Conservation (phyloP, 92 coral and sea anemone species). For the Bergia sp. region DNA sequence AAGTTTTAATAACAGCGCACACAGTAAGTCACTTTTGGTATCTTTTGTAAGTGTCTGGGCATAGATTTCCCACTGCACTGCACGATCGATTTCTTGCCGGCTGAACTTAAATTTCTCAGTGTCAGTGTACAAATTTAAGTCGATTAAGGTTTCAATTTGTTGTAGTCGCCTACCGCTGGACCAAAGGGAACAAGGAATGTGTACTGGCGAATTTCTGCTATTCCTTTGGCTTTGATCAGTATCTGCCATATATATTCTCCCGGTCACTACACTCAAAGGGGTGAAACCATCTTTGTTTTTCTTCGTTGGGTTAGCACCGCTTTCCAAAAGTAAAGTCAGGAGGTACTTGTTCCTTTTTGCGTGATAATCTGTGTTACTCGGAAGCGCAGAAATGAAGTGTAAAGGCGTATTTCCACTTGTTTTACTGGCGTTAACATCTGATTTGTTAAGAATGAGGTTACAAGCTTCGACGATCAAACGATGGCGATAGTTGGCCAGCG, state of each 20-base stretch:
- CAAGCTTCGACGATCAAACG: slow-evolving; percentile 7
- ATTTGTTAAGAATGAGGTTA: neutral
- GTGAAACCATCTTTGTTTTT: too few species aligned
- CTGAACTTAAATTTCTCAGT: neutral
- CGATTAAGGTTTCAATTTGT: neutral
- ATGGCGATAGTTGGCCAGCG: slow-evolving; percentile 12
- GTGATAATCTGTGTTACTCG: slow-evolving; percentile 29
- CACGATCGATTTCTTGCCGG: neutral
- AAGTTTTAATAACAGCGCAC: slow-evolving; percentile 5
- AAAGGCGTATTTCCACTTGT: slow-evolving; percentile 51
- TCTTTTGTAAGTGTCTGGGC: neutral
- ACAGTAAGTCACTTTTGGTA: neutral
- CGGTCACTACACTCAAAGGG: too few species aligned
- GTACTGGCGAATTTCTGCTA: neutral
- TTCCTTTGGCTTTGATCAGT: neutral
- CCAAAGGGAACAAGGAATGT: neutral
- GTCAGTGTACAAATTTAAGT: neutral
- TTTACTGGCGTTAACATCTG: slow-evolving; percentile 20
- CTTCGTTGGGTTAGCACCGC: slow-evolving; percentile 2
- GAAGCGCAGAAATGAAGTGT: too few species aligned
- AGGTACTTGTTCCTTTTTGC: neutral
- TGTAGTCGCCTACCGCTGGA: slow-evolving; percentile 8
- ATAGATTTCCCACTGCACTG: neutral
- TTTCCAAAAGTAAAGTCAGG: slow-evolving; percentile 25
- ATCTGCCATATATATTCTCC: too few species aligned